A percentile compares a stretch with the other conserved stretches of the same genome.
Evolutionary conservation across 2,797 vertebrate species (phyloP).

Genomic region (Anolis apletophallus): DNA sequence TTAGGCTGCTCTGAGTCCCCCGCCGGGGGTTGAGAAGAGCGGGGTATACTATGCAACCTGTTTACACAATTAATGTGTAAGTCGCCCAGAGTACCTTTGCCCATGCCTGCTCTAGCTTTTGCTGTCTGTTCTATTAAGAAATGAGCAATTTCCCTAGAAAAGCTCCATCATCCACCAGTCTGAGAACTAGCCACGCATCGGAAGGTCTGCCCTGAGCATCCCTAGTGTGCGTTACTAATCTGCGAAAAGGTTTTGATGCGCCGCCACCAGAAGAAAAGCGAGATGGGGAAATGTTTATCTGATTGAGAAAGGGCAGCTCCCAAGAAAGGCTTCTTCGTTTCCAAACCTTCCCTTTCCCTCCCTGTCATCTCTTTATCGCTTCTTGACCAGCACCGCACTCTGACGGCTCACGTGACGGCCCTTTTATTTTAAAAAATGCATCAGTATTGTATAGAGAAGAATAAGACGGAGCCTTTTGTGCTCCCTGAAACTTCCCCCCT

Average conservation of each 20-base stretch:
- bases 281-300: conserved; percentile 72
- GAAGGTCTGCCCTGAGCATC: conserved; percentile 45
- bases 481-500: background rate
- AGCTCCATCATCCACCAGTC: conserved; percentile 24
- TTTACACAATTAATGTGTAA: too few relatives aligned
- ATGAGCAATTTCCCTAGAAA: conserved; percentile 17
- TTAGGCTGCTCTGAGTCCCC: too few relatives aligned
- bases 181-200: conserved; percentile 34
- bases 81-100: too few relatives aligned
- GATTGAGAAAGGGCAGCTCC: conserved; percentile 76
- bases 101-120: too few relatives aligned
- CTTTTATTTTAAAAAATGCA: conserved; percentile 28
- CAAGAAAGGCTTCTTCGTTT: conserved; percentile 67
- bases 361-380: conserved; percentile 62
- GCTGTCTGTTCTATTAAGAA: conserved; percentile 28
- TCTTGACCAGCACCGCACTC: conserved; percentile 41
- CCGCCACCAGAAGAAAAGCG: conserved; percentile 39
- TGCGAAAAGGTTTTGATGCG: conserved; percentile 64
- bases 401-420: conserved; percentile 57
- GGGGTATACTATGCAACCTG: too few relatives aligned
- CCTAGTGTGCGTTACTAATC: conserved; percentile 27
- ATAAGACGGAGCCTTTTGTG: conserved; percentile 40
- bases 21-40: too few relatives aligned
- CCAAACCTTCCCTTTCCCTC: conserved; percentile 46
- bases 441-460: conserved; percentile 40